These are phyloP conservation scores for Polypedilum vanderplanki DNA, from an alignment of 1,140 invertebrate genomes.

Conservation along the genomic window DNA sequence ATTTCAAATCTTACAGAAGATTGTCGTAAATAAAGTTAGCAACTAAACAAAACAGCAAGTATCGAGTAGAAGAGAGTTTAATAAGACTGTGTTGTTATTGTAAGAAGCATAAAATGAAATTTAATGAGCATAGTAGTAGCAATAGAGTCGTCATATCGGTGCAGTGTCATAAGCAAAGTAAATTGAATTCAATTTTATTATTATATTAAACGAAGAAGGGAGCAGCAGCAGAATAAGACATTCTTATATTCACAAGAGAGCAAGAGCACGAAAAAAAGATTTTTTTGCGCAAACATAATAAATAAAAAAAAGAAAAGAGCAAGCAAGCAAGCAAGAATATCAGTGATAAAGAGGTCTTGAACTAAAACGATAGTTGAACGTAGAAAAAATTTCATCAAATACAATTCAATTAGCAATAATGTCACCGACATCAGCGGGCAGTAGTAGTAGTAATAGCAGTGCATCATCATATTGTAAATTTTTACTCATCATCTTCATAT, in stretches of 20 bases:
- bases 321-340: background rate
- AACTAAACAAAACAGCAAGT: background rate
- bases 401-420: conserved; percentile 23
- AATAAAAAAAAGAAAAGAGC: background rate
- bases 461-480: conserved; percentile 16
- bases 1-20: no score
- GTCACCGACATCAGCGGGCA: conserved; percentile 14
- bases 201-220: background rate
- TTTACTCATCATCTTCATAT: conserved; percentile 16
- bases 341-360: background rate
- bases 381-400: conserved; percentile 24
- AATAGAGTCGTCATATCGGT: background rate
- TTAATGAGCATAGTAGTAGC: background rate
- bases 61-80: background rate
- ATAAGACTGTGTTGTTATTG: background rate
- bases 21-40: background rate
- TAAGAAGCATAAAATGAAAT: background rate
- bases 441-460: background rate
- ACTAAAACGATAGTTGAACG: background rate
- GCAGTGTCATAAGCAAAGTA: conserved; percentile 1
- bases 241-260: background rate
- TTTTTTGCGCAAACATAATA: no score
- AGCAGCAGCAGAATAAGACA: no score
- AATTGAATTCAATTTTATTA: conserved; percentile 24
- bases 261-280: background rate